Conservation (phyloP, 2,797 vertebrate genomes). For the Eurystomus glaucurus region DNA sequence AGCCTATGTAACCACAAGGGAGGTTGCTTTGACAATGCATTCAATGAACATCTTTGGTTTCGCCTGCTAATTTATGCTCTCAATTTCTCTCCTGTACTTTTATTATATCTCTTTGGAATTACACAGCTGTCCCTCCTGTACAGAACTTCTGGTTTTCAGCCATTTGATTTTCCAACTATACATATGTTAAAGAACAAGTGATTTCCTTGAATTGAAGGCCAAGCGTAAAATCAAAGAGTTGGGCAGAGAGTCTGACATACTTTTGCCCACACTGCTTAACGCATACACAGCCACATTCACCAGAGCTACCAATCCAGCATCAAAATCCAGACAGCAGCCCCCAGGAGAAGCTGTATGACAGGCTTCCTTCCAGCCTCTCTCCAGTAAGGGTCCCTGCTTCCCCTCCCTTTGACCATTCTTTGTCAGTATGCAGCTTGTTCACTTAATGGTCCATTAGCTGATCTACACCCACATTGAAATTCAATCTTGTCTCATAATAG, state of each 20-base stretch:
- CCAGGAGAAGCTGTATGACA: neutral
- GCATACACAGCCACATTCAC: neutral
- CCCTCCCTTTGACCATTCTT: neutral
- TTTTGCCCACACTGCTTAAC: neutral
- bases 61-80: neutral
- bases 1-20: neutral
- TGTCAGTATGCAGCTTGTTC: conserved; percentile 37
- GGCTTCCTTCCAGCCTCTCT: neutral
- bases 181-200: neutral
- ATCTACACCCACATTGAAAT: conserved; percentile 62
- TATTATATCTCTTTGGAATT: neutral
- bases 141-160: neutral
- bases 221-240: neutral
- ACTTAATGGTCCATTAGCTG: conserved; percentile 57
- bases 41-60: neutral
- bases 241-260: neutral
- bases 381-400: neutral
- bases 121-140: neutral
- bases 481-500: conserved; percentile 55
- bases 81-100: neutral
- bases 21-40: neutral
- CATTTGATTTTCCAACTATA: neutral
- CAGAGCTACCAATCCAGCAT: neutral
- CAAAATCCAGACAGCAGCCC: neutral
- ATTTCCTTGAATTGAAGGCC: neutral